Evolutionary conservation across 2,888 invertebrate species (phyloP).

Genomic region (Parapristionchus giblindavisi): DNA sequence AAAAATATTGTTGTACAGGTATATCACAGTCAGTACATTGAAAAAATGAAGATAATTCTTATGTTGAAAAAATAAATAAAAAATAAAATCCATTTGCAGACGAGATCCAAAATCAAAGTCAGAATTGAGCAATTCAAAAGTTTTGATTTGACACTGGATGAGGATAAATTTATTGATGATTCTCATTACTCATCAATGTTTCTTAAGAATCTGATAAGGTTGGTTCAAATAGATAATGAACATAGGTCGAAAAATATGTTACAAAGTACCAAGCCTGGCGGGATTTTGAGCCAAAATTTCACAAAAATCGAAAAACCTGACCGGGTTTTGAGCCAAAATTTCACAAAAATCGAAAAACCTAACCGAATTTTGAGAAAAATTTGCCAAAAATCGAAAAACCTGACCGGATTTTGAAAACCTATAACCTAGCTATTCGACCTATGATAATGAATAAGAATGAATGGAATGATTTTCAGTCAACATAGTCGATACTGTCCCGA

Average conservation of each 20-base stretch:
- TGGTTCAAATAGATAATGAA: not conserved
- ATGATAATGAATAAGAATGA: no score
- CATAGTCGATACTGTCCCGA: not conserved
- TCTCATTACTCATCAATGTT: constrained; percentile 10
- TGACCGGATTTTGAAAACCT: no score
- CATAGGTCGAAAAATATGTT: no score
- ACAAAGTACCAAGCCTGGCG: no score
- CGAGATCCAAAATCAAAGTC: not conserved
- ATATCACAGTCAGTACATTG: constrained; percentile 8
- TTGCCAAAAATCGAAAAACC: no score
- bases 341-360: no score
- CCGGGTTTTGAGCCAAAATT: no score
- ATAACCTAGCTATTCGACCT: no score
- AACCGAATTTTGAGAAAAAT: no score
- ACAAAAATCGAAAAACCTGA: no score
- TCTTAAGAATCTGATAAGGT: constrained; percentile 15
- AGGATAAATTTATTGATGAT: not conserved
- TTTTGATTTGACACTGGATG: not conserved
- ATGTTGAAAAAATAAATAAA: not conserved
- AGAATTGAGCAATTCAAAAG: not conserved
- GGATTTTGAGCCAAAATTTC: no score
- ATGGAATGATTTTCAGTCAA: not conserved
- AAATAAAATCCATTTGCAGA: not conserved
- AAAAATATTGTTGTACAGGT: no score
- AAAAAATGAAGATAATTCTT: not conserved